Conservation (phyloP, 2,888 invertebrate species). For the Macrophya alboannulata region DNA sequence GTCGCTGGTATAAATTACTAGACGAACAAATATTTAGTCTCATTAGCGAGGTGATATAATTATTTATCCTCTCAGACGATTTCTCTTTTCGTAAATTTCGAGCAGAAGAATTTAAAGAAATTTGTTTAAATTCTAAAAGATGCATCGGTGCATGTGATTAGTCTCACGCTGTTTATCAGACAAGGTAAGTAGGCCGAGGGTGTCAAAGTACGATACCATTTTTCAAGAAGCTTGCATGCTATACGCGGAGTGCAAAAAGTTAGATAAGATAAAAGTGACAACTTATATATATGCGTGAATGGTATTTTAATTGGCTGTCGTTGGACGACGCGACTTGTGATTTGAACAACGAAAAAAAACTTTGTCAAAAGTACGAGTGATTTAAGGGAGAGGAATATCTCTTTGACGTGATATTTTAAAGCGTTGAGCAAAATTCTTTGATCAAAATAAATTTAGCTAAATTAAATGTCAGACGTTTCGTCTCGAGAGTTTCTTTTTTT, state of each 20-base stretch:
- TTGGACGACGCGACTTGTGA: background rate
- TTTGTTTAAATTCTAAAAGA: constrained; percentile 10
- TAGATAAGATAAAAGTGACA: background rate
- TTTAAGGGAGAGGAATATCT: background rate
- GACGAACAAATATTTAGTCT: constrained; percentile 34
- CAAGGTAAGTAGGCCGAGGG: background rate
- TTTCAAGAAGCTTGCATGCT: background rate
- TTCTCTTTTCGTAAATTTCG: background rate
- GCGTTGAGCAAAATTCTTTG: background rate
- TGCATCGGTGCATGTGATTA: background rate
- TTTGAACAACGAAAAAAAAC: background rate
- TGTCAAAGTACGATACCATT: background rate
- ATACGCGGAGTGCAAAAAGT: background rate
- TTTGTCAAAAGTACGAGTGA: background rate
- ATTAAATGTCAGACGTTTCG: background rate
- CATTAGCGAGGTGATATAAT: constrained; percentile 19
- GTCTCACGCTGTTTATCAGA: background rate
- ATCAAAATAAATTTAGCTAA: background rate
- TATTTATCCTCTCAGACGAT: background rate
- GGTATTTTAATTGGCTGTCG: background rate
- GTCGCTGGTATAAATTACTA: constrained; percentile 39
- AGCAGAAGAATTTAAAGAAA: background rate
- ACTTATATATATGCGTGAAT: background rate
- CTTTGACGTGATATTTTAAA: background rate
- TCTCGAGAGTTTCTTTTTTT: background rate